These are phyloP conservation scores for Patella pellucida DNA, from an alignment of 2,888 invertebrate genomes.

Conservation along the genomic window DNA sequence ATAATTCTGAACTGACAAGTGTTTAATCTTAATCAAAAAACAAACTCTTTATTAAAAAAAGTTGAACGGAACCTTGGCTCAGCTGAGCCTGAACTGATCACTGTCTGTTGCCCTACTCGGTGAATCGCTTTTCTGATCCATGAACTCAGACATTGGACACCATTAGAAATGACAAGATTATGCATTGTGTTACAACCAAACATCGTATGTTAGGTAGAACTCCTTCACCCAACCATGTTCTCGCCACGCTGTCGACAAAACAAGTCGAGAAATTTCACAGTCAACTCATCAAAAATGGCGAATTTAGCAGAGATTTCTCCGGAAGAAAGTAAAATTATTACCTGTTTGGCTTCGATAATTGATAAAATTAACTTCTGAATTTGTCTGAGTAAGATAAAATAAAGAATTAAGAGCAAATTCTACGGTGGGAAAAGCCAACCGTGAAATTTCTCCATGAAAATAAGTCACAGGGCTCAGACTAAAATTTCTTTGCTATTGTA, in stretches of 20 bases:
- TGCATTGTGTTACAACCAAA: neutral
- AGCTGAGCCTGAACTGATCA: too few relatives aligned
- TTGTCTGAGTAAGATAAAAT: conserved; percentile 13
- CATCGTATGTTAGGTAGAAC: neutral
- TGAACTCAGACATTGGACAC: too few relatives aligned
- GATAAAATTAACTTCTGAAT: conserved; percentile 15
- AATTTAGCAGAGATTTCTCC: neutral
- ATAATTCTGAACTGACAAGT: too few relatives aligned
- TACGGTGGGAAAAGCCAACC: conserved; percentile 30
- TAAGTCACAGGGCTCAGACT: conserved; percentile 28
- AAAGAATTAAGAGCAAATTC: conserved; percentile 11
- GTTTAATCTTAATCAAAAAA: too few relatives aligned
- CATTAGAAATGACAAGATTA: too few relatives aligned
- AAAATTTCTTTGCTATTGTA: conserved; percentile 51
- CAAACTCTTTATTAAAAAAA: too few relatives aligned
- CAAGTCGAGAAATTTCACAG: conserved; percentile 10
- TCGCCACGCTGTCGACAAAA: conserved; percentile 10
- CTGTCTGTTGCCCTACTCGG: too few relatives aligned
- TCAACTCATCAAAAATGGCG: conserved; percentile 11
- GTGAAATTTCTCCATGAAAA: conserved; percentile 33
- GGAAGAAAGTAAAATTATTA: conserved; percentile 30
- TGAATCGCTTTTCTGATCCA: too few relatives aligned
- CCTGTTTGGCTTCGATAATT: conserved; percentile 20
- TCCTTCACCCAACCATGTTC: neutral
- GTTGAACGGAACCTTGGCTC: too few relatives aligned